phyloP scores from a whole-genome alignment of 1,140 invertebrate genomes.

The Drosophila burlai region DNA sequence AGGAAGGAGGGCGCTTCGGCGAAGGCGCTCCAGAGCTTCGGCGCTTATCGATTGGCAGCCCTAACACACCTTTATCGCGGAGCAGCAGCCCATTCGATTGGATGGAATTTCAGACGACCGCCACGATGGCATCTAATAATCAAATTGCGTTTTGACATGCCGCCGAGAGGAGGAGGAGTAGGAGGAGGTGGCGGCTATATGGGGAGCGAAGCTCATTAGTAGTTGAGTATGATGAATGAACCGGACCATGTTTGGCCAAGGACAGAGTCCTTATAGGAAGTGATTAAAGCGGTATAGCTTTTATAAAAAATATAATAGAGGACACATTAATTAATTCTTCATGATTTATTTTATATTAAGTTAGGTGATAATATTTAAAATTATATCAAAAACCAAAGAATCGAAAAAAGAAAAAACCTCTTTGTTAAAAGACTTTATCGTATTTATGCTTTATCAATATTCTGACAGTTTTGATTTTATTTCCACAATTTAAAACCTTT shows the following conservation, averaged over 20 bases:
- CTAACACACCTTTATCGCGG: slow-evolving; percentile 78
- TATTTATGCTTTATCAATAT: too few species aligned
- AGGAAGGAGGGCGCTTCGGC: slow-evolving; percentile 42
- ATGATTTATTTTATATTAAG: neutral
- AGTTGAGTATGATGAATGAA: slow-evolving; percentile 74
- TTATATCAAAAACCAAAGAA: neutral
- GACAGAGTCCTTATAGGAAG: slow-evolving; percentile 13
- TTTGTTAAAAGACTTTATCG: too few species aligned
- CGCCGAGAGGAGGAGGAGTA: slow-evolving; percentile 19
- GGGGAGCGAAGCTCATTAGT: slow-evolving; percentile 66
- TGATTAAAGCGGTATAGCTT: slow-evolving; percentile 14
- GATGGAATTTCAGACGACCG: slow-evolving; percentile 73
- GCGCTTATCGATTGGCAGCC: slow-evolving; percentile 80
- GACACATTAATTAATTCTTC: neutral
- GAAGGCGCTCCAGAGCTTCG: slow-evolving; percentile 29
- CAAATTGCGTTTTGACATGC: slow-evolving; percentile 81
- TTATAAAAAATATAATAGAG: neutral
- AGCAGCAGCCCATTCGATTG: slow-evolving; percentile 68
- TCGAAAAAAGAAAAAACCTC: too few species aligned
- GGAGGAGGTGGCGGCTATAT: slow-evolving; percentile 4
- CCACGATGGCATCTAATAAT: slow-evolving; percentile 65
- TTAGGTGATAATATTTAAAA: neutral
- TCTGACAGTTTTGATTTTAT: neutral
- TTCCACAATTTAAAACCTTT: neutral
- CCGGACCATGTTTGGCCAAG: slow-evolving; percentile 54